These are phyloP conservation scores for Crocodylus rhombifer DNA, from an alignment of 2,797 vertebrate species.

Conservation along the genomic window DNA sequence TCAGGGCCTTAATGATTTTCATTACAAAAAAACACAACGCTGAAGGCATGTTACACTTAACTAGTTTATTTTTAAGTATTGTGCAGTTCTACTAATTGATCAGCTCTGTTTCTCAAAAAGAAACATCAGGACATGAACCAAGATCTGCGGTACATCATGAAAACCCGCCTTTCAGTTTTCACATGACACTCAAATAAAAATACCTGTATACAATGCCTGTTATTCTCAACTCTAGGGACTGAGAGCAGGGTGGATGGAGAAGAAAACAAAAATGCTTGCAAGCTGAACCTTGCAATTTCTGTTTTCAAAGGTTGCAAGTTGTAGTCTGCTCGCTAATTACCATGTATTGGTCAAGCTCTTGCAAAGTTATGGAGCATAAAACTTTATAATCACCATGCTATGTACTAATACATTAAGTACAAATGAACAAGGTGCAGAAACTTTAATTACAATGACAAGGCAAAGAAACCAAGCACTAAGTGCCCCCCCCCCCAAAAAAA, in stretches of 20 bases:
- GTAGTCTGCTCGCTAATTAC: not conserved
- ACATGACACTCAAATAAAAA: not conserved
- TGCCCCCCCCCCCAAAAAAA: not conserved
- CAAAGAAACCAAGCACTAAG: not conserved
- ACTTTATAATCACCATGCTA: not conserved
- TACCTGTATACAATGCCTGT: not conserved
- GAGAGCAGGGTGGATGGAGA: not conserved
- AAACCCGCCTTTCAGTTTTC: not conserved
- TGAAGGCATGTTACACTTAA: not conserved
- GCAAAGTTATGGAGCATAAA: not conserved
- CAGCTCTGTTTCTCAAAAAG: not conserved
- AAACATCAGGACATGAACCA: not conserved
- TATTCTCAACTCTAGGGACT: not conserved
- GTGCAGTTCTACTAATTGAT: not conserved
- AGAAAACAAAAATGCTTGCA: fast-evolving
- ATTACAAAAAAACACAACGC: not conserved
- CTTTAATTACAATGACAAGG: not conserved
- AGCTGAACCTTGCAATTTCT: not conserved
- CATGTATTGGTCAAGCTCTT: not conserved
- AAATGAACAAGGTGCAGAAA: not conserved
- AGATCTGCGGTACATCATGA: not conserved
- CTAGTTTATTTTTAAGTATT: not conserved
- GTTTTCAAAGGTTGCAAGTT: not conserved
- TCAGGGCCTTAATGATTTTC: not conserved
- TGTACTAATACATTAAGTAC: not conserved